Evolutionary conservation across 1,140 invertebrate genomes (phyloP).

Genomic region (Acromyrmex echinatior): DNA sequence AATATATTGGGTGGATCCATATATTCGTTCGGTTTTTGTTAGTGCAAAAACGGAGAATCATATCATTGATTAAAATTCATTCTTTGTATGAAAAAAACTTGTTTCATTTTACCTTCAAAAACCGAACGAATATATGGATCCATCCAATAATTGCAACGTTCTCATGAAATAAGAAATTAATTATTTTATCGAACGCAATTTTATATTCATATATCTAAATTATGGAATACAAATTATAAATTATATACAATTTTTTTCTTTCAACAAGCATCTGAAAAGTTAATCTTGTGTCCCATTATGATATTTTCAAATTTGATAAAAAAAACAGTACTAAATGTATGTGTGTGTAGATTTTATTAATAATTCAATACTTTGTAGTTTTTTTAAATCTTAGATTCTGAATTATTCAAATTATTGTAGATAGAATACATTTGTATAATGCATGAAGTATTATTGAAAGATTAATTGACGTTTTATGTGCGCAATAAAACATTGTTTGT

Average conservation of each 20-base stretch:
- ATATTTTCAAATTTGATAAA: conserved; percentile 2
- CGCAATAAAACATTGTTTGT: conserved; percentile 8
- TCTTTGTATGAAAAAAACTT: too few relatives aligned
- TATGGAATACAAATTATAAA: background rate
- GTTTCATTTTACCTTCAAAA: too few relatives aligned
- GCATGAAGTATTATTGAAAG: background rate
- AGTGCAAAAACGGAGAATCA: too few relatives aligned
- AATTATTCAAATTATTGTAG: background rate
- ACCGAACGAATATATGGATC: too few relatives aligned
- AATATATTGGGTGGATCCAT: background rate
- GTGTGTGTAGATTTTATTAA: background rate
- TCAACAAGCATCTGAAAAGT: background rate
- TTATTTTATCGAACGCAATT: background rate
- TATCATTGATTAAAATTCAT: too few relatives aligned
- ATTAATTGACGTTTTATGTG: conserved; percentile 12
- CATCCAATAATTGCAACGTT: background rate
- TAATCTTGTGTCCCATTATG: conserved; percentile 7
- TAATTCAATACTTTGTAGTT: background rate
- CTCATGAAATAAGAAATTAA: background rate
- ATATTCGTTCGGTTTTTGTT: too few relatives aligned
- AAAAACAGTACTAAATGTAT: background rate
- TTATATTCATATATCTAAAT: conserved; percentile 6
- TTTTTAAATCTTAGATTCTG: background rate
- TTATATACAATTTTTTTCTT: conserved; percentile 1
- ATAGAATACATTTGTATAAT: conserved; percentile 3